Conservation (phyloP, 1,140 invertebrate species). For the Oryzaephilus surinamensis region DNA sequence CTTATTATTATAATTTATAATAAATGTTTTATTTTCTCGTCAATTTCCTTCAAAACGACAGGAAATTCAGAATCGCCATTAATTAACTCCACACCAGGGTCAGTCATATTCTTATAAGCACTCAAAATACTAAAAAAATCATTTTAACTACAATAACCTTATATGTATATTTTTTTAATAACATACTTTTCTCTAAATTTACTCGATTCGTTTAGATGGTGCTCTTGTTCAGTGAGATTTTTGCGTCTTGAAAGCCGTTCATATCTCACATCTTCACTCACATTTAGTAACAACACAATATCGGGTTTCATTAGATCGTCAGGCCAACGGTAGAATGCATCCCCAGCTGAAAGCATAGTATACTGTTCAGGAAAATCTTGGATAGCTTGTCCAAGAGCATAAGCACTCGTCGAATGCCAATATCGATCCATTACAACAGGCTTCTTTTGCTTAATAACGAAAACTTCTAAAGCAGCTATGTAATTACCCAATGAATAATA, state of each 20-base stretch:
- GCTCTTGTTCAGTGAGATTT: constrained; percentile 15
- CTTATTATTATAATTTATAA: constrained; percentile 6
- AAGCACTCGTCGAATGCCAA: constrained; percentile 37
- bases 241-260: constrained; percentile 19
- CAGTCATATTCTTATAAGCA: constrained; percentile 7
- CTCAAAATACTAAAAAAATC: constrained; percentile 3
- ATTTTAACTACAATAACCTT: neutral
- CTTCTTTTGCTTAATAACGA: constrained; percentile 13
- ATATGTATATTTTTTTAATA: neutral
- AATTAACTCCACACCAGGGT: constrained; percentile 5
- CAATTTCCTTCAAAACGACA: constrained; percentile 3
- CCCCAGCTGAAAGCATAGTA: constrained; percentile 17
- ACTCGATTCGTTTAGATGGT: constrained; percentile 14
- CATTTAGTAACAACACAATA: constrained; percentile 20
- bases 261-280: constrained; percentile 19
- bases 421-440: constrained; percentile 34
- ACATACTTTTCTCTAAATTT: constrained; percentile 23
- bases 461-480: constrained; percentile 29
- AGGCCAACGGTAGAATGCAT: constrained; percentile 32
- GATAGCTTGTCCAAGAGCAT: constrained; percentile 29
- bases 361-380: constrained; percentile 9
- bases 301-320: constrained; percentile 34
- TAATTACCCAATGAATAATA: constrained; percentile 35
- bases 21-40: constrained; percentile 11
- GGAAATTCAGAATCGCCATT: neutral